phyloP scores from a whole-genome alignment of 2,797 vertebrate species.

The Fistularia tabacaria region DNA sequence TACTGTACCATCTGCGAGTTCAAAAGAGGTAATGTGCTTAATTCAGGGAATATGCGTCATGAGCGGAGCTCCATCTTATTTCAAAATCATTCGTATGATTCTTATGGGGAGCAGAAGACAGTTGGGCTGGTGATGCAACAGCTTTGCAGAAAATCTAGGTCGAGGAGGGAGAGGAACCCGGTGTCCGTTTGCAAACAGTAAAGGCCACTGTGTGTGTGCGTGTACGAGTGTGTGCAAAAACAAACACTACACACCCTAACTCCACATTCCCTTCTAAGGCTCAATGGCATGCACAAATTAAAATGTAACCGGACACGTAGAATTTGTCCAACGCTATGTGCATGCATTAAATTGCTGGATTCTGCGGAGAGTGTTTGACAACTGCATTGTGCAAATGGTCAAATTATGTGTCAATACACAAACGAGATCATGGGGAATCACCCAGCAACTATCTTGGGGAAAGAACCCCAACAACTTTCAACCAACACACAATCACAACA shows the following conservation, averaged over 20 bases:
- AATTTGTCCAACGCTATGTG: no score
- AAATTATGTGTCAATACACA: no score
- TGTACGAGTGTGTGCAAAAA: conserved; percentile 18
- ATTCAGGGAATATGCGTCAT: conserved; percentile 32
- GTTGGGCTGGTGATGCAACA: conserved; percentile 52
- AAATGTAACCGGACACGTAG: no score
- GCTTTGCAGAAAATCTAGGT: conserved; percentile 67
- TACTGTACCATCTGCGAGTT: conserved; percentile 3
- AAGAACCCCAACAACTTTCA: no score
- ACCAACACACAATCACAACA: no score
- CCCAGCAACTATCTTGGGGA: no score
- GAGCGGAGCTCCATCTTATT: conserved; percentile 33
- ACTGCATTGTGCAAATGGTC: no score
- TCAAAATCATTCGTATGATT: conserved; percentile 53
- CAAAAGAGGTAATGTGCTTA: conserved; percentile 1
- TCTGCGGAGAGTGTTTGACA: no score
- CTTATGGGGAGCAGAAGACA: conserved; percentile 40
- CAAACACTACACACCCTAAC: conserved; percentile 37
- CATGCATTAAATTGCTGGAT: no score
- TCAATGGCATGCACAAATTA: background rate
- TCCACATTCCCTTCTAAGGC: conserved; percentile 12
- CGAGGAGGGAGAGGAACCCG: conserved; percentile 56
- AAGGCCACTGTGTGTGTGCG: conserved; percentile 14
- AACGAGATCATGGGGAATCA: no score
- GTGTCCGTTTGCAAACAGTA: conserved; percentile 61